Base-by-base conservation (phyloP, 2,113 vertebrate species). In the Poecile atricapillus region DNA sequence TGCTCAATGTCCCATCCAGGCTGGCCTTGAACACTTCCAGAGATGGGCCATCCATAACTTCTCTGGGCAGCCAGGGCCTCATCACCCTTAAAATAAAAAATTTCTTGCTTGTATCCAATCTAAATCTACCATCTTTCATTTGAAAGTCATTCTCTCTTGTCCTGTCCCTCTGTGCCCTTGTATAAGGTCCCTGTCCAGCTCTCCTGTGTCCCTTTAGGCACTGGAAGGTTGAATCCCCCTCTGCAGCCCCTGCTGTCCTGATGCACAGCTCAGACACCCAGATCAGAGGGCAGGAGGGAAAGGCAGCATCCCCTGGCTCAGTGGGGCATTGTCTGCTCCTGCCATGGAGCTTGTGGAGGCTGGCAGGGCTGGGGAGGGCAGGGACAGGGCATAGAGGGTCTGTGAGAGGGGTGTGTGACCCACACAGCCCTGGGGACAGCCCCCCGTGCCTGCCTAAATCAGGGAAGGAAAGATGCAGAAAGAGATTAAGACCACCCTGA, bases 401-500 rank as follows among this genome's bases (percentile, higher is more conserved):
- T 4, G 18, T 11, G 60, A 33, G 83, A 24, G 4, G 49, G 35
- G 30, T 56, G 46, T 43, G 64, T 56, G 55, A 44, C 20, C 17
- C 46, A 23, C 82, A 43, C 27, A 86, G 63, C 92, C 85, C 63
- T 30, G 43, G 79, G 88, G 55, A 92, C 75, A 73, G 68, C 9
- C 82, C 27, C 86, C n/a, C 0, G 0, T 35, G 67, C 43, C 71
- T 77, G 63, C 64, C 95, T 37, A 37, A 44, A 55, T 21, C 4
- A 35, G 69, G 64, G 53, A 24, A 77, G 69, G 44, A 55, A 60
- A 89, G 94, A 75, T 92, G 69, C 65, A 79, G 73, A 9, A 68
- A 52, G 76, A 95, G 94, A 83, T 95, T 78, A 75, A 82, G 94
- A 91, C 86, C 91, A 91, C 91, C 86, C 81, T 87, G 95, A 81